Base-by-base conservation (phyloP, 1,140 invertebrate genomes). In the Sinella curviseta region DNA sequence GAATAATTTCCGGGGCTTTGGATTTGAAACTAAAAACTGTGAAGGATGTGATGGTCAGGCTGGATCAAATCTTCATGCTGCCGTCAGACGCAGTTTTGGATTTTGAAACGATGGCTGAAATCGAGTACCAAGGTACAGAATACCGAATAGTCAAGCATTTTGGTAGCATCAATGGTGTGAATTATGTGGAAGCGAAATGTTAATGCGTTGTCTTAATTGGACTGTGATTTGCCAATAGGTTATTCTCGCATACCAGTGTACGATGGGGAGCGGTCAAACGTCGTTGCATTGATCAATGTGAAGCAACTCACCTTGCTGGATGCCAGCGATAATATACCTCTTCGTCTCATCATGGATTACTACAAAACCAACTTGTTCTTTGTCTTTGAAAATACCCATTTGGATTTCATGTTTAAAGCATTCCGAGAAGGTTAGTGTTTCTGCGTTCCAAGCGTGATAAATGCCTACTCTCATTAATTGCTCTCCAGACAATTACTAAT, bases 241-340 rank as follows among this genome's bases (percentile, higher is more conserved):
- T 92, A 91, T 85, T 91, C 91, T 20, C 85, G 91, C 48, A 91
- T 92, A 60, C 91, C 91, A 20, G 89, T 92, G 26, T 92, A 88
- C 85, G 89, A 90, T 31, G 82, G 80, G 20, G 84, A 85, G 33
- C 86, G 90, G 24, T 86, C 87, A 24, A 91, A 91, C 83, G 90
- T 92, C 78, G 87, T 91, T 1, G 88, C 89, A 76, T 82, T 92
- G 17, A 85, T 92, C 0, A 91, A 92, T 83, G 90, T 91, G 31
- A 92, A 92, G 85, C 91, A 92, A 86, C 85, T 92, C 54, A 90
- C 91, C 3, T 88, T 93, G 48, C 86, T 92, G 60, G 92, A 93
- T 86, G 90, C 91, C 8, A 89, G 91, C 84, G 91, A 89, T 80
- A 79, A 74, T 34, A 90, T 90, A n/a, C 90, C 89, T 4, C 84